These are phyloP conservation scores for Xenotilapia leptura DNA, from an alignment of 2,113 vertebrate genomes.

Conservation along the genomic window DNA sequence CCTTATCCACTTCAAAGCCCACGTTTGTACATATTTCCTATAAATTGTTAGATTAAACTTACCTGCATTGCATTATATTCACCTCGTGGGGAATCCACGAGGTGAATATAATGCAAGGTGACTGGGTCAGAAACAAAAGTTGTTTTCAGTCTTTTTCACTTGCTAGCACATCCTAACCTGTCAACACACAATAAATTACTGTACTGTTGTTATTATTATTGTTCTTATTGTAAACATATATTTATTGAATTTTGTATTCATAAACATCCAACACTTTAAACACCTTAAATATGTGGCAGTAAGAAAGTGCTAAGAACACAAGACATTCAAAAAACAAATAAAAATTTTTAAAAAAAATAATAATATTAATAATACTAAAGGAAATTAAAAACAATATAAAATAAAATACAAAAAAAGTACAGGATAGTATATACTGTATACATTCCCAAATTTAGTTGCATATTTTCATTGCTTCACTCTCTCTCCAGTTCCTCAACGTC, in stretches of 20 bases:
- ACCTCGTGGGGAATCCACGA: neutral
- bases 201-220: neutral
- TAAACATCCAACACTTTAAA: neutral
- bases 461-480: too few relatives aligned
- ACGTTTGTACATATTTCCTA: neutral
- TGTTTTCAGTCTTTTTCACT: neutral
- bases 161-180: neutral
- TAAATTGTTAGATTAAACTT: neutral
- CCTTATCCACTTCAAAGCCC: neutral
- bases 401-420: neutral
- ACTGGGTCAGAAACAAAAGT: neutral
- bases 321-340: neutral
- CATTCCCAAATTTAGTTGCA: too few relatives aligned
- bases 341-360: accelerated
- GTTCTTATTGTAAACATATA: neutral
- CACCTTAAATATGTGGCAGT: neutral
- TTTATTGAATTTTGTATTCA: neutral
- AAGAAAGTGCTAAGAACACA: neutral
- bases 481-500: too few relatives aligned
- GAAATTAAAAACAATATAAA: neutral
- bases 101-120: neutral
- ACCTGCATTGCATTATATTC: neutral
- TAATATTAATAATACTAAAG: neutral
- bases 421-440: too few relatives aligned
- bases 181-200: neutral